Evolutionary conservation across 2,888 invertebrate species (phyloP).

Genomic region (Cheiracanthium punctorium): DNA sequence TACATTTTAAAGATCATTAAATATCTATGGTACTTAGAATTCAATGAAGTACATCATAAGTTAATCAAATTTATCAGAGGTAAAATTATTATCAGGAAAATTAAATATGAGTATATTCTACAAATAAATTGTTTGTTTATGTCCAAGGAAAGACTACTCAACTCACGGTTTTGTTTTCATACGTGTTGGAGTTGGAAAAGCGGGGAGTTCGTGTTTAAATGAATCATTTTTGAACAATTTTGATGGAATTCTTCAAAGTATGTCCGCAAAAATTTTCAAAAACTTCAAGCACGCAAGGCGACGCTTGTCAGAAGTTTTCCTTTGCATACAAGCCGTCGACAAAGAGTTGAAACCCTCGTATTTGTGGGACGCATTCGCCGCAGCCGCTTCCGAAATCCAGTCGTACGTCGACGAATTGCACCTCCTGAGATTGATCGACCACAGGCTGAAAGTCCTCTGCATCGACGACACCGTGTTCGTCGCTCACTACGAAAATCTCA

Average conservation of each 20-base stretch:
- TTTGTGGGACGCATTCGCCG: conserved; percentile 51
- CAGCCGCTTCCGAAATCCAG: conserved; percentile 36
- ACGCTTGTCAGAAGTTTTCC: conserved; percentile 15
- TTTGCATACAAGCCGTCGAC: conserved; percentile 36
- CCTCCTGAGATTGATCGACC: background rate
- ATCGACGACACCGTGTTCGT: conserved; percentile 39
- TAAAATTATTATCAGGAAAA: no score
- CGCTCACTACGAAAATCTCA: conserved; percentile 10
- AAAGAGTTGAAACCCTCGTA: conserved; percentile 56
- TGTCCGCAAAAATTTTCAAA: conserved; percentile 49
- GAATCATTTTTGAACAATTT: background rate
- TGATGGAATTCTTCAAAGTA: background rate
- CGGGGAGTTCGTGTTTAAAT: background rate
- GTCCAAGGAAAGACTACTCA: no score
- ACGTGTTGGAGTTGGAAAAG: background rate
- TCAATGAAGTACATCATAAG: no score
- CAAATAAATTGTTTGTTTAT: no score
- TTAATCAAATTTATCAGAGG: no score
- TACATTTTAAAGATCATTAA: no score
- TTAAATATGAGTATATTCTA: no score
- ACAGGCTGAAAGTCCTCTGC: background rate
- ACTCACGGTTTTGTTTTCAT: no score
- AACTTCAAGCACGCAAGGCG: conserved; percentile 20
- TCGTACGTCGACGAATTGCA: conserved; percentile 23
- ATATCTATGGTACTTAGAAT: no score